Percentiles rank a stretch among this genome's conserved stretches.
These are phyloP conservation scores for Acanthosepion lycidas DNA, from an alignment of 2,888 invertebrate genomes.

Conservation along the genomic window DNA sequence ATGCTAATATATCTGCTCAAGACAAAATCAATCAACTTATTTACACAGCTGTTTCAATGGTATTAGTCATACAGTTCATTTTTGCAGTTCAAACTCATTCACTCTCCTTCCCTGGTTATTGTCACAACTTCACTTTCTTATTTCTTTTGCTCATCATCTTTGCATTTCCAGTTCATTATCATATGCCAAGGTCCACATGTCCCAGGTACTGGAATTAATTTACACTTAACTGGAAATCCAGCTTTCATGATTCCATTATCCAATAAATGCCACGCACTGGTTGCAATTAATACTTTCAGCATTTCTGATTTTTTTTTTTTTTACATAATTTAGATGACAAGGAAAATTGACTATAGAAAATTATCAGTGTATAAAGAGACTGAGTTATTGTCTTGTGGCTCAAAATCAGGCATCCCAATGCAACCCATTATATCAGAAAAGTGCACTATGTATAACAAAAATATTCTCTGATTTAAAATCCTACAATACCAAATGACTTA, in stretches of 20 bases:
- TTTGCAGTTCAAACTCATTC: constrained; percentile 1
- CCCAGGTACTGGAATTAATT: constrained; percentile 14
- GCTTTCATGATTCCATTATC: not conserved
- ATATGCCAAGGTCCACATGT: not conserved
- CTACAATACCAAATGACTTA: no score
- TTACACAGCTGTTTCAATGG: not conserved
- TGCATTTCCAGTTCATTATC: constrained; percentile 10
- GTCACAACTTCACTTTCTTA: not conserved
- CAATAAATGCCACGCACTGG: not conserved
- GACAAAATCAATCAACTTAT: not conserved
- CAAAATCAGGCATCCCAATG: no score
- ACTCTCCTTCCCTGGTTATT: not conserved
- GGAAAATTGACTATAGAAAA: not conserved
- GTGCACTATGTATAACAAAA: no score
- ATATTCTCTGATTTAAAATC: no score
- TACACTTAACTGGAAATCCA: not conserved
- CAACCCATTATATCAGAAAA: no score
- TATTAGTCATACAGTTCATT: not conserved
- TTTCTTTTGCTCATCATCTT: not conserved
- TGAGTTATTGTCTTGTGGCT: not conserved
- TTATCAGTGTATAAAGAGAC: not conserved
- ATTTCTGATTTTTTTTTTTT: not conserved
- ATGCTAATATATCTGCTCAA: not conserved
- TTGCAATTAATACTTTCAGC: not conserved
- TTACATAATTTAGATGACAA: not conserved